phyloP scores from a whole-genome alignment of 92 coral and sea anemone genomes.

The Metridium senile region DNA sequence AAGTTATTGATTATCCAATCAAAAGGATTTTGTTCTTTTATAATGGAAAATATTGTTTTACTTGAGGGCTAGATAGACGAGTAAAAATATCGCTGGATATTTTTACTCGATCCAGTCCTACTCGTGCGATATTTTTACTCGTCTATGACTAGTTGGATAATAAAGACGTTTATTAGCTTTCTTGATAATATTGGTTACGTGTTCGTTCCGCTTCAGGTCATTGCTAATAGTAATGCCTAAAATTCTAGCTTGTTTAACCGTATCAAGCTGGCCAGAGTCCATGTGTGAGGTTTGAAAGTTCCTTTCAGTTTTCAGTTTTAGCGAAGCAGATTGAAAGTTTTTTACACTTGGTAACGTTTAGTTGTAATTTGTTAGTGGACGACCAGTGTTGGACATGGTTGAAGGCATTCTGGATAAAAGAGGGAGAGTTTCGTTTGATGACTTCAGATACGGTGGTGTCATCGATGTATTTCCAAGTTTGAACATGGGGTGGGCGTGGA shows the following conservation, averaged over 20 bases:
- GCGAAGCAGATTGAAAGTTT: neutral
- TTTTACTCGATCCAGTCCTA: too few relatives aligned
- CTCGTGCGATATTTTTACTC: too few relatives aligned
- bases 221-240: neutral
- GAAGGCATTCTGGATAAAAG: conserved; percentile 22
- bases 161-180: conserved; percentile 8
- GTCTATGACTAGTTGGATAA: too few relatives aligned
- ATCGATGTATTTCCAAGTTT: conserved; percentile 38
- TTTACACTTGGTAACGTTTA: neutral
- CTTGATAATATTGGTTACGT: neutral
- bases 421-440: neutral
- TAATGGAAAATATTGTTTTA: too few relatives aligned
- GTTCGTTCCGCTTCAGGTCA: conserved; percentile 11
- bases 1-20: too few relatives aligned
- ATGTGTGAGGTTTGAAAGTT: neutral
- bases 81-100: too few relatives aligned
- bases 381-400: conserved; percentile 23
- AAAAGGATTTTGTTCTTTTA: too few relatives aligned
- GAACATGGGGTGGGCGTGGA: conserved; percentile 14
- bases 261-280: neutral
- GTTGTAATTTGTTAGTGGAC: conserved; percentile 25
- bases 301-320: neutral
- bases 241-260: neutral
- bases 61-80: too few relatives aligned
- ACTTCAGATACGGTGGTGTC: conserved; percentile 36